A percentile compares a stretch with the other conserved stretches of the same genome.
Evolutionary conservation across 2,888 invertebrate species (phyloP).

Genomic region (Labia minor): DNA sequence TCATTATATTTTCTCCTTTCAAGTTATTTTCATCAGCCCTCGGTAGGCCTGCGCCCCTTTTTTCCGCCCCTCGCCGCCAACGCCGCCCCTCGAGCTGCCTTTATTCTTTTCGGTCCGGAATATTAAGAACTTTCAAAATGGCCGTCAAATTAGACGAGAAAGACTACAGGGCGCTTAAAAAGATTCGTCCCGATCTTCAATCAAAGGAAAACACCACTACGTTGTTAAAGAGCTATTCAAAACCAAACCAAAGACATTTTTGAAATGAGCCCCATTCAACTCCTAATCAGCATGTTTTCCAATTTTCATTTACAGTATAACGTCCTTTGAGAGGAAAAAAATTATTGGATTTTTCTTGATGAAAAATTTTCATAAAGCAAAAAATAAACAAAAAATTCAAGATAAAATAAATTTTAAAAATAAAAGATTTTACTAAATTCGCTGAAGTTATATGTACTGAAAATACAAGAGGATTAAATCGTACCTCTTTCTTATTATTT

Average conservation of each 20-base stretch:
- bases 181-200: neutral
- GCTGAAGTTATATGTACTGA: too few species aligned
- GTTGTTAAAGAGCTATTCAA: neutral
- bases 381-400: too few species aligned
- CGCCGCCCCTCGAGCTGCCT: slow-evolving; percentile 7
- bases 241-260: neutral
- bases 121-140: slow-evolving; percentile 13
- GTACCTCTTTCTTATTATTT: too few species aligned
- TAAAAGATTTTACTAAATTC: too few species aligned
- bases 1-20: slow-evolving; percentile 13
- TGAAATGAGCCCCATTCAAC: too few species aligned
- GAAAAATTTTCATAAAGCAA: too few species aligned
- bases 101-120: slow-evolving; percentile 7
- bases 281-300: too few species aligned
- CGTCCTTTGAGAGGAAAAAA: too few species aligned
- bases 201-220: neutral
- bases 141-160: slow-evolving; percentile 13
- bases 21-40: slow-evolving; percentile 13
- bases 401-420: too few species aligned
- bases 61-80: neutral
- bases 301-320: too few species aligned
- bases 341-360: too few species aligned
- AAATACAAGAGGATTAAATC: too few species aligned
- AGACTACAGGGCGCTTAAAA: slow-evolving; percentile 13
- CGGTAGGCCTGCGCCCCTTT: slow-evolving; percentile 7